Evolutionary conservation across 2,113 vertebrate genomes (phyloP).

Genomic region (Actinemys pallida): DNA sequence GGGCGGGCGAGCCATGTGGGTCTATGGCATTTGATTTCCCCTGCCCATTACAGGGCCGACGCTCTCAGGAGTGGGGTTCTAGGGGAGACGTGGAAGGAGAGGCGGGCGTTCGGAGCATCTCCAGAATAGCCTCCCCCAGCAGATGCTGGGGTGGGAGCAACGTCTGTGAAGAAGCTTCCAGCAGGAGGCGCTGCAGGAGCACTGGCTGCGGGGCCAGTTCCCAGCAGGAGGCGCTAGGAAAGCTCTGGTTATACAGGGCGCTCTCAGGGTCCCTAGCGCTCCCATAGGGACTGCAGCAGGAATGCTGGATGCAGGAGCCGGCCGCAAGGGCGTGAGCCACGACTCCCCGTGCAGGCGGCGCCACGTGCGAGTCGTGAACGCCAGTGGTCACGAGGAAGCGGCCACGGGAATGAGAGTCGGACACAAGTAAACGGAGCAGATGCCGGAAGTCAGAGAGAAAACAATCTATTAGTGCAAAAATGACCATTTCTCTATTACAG

Average conservation of each 20-base stretch:
- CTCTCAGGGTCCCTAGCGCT: background rate
- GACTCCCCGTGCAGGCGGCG: background rate
- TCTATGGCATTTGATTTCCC: no score
- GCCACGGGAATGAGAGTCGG: no score
- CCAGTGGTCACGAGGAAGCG: background rate
- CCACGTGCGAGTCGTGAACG: background rate
- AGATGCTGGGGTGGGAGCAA: background rate
- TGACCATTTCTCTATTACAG: conserved; percentile 37
- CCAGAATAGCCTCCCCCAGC: background rate
- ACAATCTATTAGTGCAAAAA: conserved; percentile 53
- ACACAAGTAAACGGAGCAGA: background rate
- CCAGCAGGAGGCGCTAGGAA: background rate
- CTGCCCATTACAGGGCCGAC: background rate
- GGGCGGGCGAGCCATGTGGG: background rate
- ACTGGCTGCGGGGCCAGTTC: background rate
- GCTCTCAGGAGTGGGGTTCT: background rate
- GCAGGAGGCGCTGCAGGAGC: background rate
- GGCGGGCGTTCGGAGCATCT: background rate
- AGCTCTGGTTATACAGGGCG: background rate
- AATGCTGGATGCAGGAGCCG: background rate
- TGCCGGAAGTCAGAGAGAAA: background rate
- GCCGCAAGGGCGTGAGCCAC: background rate
- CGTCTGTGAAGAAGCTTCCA: background rate
- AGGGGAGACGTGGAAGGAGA: background rate
- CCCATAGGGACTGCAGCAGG: background rate